Conservation (phyloP, 1,140 invertebrate genomes). For the Orussus abietinus region DNA sequence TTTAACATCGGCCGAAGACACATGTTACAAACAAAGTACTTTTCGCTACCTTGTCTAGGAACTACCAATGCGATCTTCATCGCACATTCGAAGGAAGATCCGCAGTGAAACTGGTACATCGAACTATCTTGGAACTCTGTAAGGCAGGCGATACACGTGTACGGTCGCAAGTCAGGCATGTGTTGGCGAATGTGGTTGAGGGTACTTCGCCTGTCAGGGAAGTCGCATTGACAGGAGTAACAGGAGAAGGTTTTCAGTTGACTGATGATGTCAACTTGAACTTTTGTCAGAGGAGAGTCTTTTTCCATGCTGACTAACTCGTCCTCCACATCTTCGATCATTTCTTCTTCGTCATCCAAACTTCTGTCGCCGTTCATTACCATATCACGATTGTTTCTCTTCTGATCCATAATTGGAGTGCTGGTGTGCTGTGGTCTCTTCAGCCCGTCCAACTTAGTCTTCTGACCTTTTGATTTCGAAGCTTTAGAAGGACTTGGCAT, state of each 20-base stretch:
- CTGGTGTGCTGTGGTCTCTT: too few species aligned
- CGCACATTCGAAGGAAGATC: constrained; percentile 46
- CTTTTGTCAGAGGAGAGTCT: constrained; percentile 37
- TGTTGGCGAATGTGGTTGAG: constrained; percentile 48
- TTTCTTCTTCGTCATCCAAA: constrained; percentile 26
- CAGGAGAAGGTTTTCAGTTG: constrained; percentile 50
- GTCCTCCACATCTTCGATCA: constrained; percentile 32
- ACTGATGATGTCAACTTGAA: constrained; percentile 47
- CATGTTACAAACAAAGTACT: constrained; percentile 52
- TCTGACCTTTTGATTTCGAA: not conserved
- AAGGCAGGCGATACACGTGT: constrained; percentile 48
- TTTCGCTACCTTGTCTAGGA: constrained; percentile 41
- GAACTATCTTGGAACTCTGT: constrained; percentile 44
- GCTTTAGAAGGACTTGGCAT: too few species aligned
- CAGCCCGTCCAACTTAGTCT: not conserved
- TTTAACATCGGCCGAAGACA: constrained; percentile 38
- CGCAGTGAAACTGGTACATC: constrained; percentile 44
- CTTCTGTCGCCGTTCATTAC: not conserved
- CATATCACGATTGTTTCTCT: not conserved
- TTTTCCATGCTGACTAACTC: constrained; percentile 36
- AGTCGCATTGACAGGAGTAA: constrained; percentile 39
- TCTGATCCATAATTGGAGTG: too few species aligned
- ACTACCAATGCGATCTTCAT: constrained; percentile 49
- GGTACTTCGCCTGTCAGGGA: constrained; percentile 40
- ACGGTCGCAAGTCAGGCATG: constrained; percentile 41